These are phyloP conservation scores for Anser brachyrhynchus DNA, from an alignment of 2,113 vertebrate genomes.

Conservation along the genomic window DNA sequence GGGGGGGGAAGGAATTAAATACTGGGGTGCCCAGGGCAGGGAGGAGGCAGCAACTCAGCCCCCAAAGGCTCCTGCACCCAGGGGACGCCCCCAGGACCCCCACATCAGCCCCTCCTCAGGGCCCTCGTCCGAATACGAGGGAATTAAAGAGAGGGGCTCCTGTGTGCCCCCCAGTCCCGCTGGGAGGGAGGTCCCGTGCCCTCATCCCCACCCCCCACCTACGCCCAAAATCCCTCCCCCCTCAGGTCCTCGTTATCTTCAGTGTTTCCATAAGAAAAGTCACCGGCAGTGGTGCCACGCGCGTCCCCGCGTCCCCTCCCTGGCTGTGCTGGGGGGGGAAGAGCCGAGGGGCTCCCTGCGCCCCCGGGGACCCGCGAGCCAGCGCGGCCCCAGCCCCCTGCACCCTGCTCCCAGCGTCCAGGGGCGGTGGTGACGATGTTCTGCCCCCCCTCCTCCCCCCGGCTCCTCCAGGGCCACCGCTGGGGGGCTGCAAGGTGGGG, in stretches of 20 bases:
- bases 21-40: background rate
- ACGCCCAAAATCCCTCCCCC: background rate
- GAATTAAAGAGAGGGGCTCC: background rate
- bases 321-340: too few species aligned
- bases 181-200: background rate
- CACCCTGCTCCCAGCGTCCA: background rate
- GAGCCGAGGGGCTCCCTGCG: background rate
- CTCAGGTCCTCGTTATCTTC: background rate
- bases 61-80: background rate
- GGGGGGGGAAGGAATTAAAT: background rate
- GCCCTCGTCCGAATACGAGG: background rate
- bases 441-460: background rate
- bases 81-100: background rate
- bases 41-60: background rate
- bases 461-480: accelerated
- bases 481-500: accelerated
- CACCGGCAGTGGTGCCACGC: accelerated
- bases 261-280: conserved; percentile 28
- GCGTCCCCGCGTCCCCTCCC: background rate
- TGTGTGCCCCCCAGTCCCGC: background rate
- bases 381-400: background rate
- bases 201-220: background rate
- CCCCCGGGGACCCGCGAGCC: background rate
- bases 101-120: conserved; percentile 6
- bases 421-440: accelerated